Evolutionary conservation across 2,113 vertebrate genomes (phyloP).

Genomic region (Bufo gargarizans): DNA sequence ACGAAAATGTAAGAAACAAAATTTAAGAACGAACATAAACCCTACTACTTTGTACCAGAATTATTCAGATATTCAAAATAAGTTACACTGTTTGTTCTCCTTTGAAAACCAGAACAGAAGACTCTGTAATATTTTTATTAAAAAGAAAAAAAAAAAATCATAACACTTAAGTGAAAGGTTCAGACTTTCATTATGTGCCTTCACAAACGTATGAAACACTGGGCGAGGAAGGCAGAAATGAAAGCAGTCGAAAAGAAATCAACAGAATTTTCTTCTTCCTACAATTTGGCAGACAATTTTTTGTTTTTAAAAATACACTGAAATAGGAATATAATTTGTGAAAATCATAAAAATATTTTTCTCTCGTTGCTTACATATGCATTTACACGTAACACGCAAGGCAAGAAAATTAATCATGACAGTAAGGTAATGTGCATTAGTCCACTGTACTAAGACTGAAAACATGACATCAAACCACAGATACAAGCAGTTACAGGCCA

Average conservation of each 20-base stretch:
- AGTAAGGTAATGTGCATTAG: constrained; percentile 73
- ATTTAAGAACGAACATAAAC: neutral
- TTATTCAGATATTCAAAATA: neutral
- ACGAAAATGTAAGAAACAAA: too few relatives aligned
- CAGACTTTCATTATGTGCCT: constrained; percentile 23
- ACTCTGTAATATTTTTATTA: neutral
- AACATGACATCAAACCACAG: constrained; percentile 80
- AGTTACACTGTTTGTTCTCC: neutral
- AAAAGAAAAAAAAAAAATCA: neutral
- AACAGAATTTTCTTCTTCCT: neutral
- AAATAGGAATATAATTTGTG: constrained; percentile 41
- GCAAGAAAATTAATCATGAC: constrained; percentile 75
- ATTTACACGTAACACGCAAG: constrained; percentile 75
- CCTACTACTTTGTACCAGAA: neutral
- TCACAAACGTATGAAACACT: constrained; percentile 15
- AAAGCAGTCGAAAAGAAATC: neutral
- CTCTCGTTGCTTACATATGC: constrained; percentile 60
- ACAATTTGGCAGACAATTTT: constrained; percentile 21
- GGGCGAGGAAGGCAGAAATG: constrained; percentile 1
- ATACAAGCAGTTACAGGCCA: constrained; percentile 79
- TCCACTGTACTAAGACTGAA: constrained; percentile 79
- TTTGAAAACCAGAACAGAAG: neutral
- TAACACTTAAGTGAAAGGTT: constrained; percentile 24
- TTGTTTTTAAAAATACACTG: constrained; percentile 20
- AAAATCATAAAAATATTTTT: constrained; percentile 31